Evolutionary conservation across 92 coral and sea anemone species (phyloP).

Genomic region (Zoanthus sociatus): DNA sequence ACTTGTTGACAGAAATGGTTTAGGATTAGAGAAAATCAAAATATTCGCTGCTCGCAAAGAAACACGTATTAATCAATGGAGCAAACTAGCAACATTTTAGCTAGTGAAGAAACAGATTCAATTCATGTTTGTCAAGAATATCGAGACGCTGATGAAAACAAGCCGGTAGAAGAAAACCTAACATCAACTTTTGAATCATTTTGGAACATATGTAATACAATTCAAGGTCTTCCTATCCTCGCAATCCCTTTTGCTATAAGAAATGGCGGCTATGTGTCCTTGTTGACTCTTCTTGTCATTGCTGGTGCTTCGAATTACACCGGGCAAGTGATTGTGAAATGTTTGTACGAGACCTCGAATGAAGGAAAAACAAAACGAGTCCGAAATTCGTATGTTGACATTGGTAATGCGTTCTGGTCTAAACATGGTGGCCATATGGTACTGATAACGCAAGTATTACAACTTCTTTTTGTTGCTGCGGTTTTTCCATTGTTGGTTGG

Average conservation of each 20-base stretch:
- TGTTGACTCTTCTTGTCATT: conserved; percentile 73
- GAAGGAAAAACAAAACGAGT: conserved; percentile 72
- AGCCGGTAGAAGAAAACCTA: conserved; percentile 52
- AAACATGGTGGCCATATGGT: conserved; percentile 82
- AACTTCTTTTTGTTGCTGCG: conserved; percentile 82
- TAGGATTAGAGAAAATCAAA: background rate
- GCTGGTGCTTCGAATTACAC: conserved; percentile 92
- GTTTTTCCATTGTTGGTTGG: conserved; percentile 94
- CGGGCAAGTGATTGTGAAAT: conserved; percentile 79
- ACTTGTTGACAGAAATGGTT: too few relatives aligned
- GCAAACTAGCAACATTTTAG: background rate
- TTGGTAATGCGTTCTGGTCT: conserved; percentile 81
- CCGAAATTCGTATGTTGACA: conserved; percentile 80
- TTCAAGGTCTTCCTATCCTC: conserved; percentile 96
- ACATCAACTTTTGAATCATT: conserved; percentile 88
- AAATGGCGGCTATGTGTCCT: conserved; percentile 84
- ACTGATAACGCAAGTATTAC: conserved; percentile 76
- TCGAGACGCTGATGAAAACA: conserved; percentile 34
- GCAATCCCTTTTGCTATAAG: conserved; percentile 92
- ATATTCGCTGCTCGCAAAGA: background rate
- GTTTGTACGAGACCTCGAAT: conserved; percentile 76
- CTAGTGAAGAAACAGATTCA: background rate
- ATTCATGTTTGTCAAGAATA: conserved; percentile 19
- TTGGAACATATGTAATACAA: conserved; percentile 98
- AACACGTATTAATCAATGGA: background rate